phyloP scores from a whole-genome alignment of 2,797 vertebrate species.

The Peromyscus attwateri region DNA sequence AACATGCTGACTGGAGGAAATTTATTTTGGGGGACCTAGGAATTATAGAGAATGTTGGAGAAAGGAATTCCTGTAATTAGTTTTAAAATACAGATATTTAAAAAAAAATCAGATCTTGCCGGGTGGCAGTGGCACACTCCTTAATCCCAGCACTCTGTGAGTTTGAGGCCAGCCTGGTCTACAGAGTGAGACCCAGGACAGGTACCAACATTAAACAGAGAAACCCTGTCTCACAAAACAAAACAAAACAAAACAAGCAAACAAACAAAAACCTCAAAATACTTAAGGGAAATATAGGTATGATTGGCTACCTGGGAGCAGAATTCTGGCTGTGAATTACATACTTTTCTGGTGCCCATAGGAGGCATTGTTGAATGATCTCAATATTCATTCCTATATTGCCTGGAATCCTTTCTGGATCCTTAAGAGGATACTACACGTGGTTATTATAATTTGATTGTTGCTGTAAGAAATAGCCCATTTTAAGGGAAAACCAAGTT shows the following conservation, averaged over 20 bases:
- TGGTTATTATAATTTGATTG: neutral
- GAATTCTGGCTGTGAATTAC: neutral
- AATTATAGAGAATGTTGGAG: neutral
- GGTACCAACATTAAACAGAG: no score
- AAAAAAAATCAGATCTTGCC: neutral
- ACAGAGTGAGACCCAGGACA: no score
- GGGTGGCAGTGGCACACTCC: no score
- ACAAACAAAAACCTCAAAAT: neutral
- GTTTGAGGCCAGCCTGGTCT: no score
- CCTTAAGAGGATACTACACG: neutral
- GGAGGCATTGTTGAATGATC: conserved; percentile 4
- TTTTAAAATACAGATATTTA: neutral
- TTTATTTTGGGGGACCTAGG: neutral
- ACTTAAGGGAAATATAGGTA: neutral
- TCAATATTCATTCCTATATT: conserved; percentile 16
- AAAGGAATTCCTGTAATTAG: neutral
- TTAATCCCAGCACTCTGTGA: no score
- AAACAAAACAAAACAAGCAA: no score
- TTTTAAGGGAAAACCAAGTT: conserved; percentile 6
- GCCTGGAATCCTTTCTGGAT: neutral
- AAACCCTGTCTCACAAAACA: no score
- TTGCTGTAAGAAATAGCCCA: neutral
- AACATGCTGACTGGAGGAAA: neutral
- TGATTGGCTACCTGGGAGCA: neutral
- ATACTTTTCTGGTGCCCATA: neutral